Base-by-base conservation (phyloP, 2,113 vertebrate species). In the Apteryx owenii region DNA sequence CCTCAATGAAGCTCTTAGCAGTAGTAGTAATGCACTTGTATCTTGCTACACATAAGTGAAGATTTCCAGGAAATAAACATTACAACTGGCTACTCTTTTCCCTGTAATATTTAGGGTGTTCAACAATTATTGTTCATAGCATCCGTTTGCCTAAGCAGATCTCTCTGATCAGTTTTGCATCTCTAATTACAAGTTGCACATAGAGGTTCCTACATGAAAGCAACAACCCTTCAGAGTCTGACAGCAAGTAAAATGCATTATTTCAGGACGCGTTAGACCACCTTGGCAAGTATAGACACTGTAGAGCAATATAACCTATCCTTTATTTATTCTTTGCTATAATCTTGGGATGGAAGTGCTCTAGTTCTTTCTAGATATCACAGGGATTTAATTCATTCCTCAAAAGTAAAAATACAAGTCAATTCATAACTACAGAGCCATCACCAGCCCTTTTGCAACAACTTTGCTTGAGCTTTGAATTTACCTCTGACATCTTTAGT, bases 401-500 rank as follows among this genome's bases (percentile, higher is more conserved):
- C 44, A 71, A 31, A 91, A 91, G 70, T 56, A 22, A 51, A 14
- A 81, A 73, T 5, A 1, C 23, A 78, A 40, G 23, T 31, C 11
- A 62, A n/a, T 62, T 89, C 33, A 54, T 85, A 89, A 68, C 2
- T 1, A 31, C 1, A 6, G 29, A 80, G 23, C 6, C 46, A 92
- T 58, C 96, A 95, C 40, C 42, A 36, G 36, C 70, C 51, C 20
- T 73, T 81, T 17, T 18, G 5, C 25, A 75, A 88, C 68, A 93
- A 90, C 50, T 96, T 56, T 65, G 48, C 68, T 85, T 72, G 56
- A 95, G 79, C 92, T 97, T 94, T 76, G 17, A 79, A 84, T 58
- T 95, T 97, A 95, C 54, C 96, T 80, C 75, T 89, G 83, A 96
- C 85, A 89, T 84, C 58, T 89, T 95, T 66, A 64, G 21, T 94